These are phyloP conservation scores for Mesocricetus auratus DNA, from an alignment of 2,113 vertebrate genomes.

Conservation along the genomic window DNA sequence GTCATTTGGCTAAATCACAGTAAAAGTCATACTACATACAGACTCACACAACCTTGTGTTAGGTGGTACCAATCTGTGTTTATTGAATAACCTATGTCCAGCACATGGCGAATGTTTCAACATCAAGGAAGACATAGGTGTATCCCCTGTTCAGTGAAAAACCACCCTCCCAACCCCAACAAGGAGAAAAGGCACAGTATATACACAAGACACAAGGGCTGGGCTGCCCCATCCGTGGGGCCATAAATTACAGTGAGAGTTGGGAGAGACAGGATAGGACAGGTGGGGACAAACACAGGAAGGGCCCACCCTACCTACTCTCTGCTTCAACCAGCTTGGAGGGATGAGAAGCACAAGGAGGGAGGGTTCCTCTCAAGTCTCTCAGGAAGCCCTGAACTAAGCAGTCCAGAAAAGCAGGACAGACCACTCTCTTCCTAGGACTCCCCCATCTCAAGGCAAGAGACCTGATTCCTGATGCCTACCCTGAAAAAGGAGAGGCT, in stretches of 20 bases:
- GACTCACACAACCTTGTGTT: slow-evolving; percentile 54
- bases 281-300: not conserved
- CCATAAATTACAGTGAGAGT: slow-evolving; percentile 22
- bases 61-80: slow-evolving; percentile 72
- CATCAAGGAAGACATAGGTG: slow-evolving; percentile 51
- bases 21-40: slow-evolving; percentile 15
- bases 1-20: not conserved
- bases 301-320: not conserved
- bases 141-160: slow-evolving; percentile 53
- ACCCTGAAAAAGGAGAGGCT: not conserved
- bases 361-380: not conserved
- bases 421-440: not conserved
- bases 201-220: slow-evolving; percentile 62
- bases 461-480: not conserved
- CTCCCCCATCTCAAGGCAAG: not conserved
- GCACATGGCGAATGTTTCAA: slow-evolving; percentile 54
- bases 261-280: not conserved
- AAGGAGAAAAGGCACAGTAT: slow-evolving; percentile 77
- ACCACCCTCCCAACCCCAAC: slow-evolving; percentile 27
- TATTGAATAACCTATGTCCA: slow-evolving; percentile 76
- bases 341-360: not conserved
- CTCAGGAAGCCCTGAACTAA: not conserved
- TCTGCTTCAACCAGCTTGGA: not conserved
- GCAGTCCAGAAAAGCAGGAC: not conserved
- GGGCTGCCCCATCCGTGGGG: not conserved